Percentiles rank a stretch among this genome's conserved stretches.
Evolutionary conservation across 2,113 vertebrate genomes (phyloP).

Genomic region (Emydura subglobosa): DNA sequence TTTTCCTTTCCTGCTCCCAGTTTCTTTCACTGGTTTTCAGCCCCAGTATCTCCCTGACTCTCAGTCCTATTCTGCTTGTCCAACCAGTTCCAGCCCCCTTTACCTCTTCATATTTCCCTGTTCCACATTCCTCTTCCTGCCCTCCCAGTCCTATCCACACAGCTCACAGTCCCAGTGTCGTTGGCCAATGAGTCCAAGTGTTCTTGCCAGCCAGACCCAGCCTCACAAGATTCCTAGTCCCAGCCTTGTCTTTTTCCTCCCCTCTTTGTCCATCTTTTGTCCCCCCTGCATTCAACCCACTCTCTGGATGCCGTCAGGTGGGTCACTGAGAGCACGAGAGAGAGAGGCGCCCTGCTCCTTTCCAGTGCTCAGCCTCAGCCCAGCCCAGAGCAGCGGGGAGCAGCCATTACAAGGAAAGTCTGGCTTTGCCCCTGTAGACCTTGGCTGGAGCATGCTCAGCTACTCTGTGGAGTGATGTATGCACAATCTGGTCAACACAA

Average conservation of each 20-base stretch:
- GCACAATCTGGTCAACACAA: not conserved
- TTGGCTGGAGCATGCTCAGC: not conserved
- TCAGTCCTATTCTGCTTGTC: not conserved
- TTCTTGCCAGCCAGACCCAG: not conserved
- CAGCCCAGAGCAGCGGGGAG: not conserved
- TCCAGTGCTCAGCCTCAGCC: not conserved
- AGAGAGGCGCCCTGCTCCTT: not conserved
- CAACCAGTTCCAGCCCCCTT: not conserved
- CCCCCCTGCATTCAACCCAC: not conserved
- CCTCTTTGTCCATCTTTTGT: not conserved
- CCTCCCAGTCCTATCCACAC: not conserved
- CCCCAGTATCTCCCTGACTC: not conserved
- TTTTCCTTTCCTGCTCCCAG: too few species aligned
- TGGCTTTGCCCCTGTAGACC: not conserved
- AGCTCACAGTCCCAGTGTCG: too few species aligned
- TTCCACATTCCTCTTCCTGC: not conserved
- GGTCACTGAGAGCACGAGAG: not conserved
- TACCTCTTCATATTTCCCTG: not conserved
- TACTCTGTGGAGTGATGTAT: not conserved
- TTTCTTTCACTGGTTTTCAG: too few species aligned
- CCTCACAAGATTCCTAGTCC: not conserved
- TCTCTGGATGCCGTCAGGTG: not conserved
- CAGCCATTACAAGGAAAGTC: not conserved
- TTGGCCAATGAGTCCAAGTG: not conserved
- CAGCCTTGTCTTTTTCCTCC: not conserved